Base-by-base conservation (phyloP, 2,113 vertebrate genomes). In the Dolichotis patagonum region DNA sequence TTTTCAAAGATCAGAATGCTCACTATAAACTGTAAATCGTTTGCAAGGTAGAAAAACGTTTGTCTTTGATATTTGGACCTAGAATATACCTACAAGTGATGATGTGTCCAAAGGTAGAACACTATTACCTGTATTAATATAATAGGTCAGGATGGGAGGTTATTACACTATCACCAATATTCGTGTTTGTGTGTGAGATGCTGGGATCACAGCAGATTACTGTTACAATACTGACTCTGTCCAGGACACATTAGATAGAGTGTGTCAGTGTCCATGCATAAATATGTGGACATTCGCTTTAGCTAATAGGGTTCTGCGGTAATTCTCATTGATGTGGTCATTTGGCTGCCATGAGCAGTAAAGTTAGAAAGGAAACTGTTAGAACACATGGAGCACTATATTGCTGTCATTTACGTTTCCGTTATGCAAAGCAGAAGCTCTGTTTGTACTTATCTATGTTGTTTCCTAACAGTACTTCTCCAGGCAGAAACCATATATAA, bases 391-490 rank as follows among this genome's bases (percentile, higher is more conserved):
- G 56, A 81, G 16, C 16, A 1, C 46, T n/a, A 63, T 62, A 80
- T 85, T 94, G 88, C 46, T 88, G 5, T 63, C 78, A 88, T 75
- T 97, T 92, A 85, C 38, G 65, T 7, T 75, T 85, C 49, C 71
- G 94, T 96, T 91, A 85, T 88, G 88, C 13, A 32, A 91, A 85
- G 65, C 28, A 67, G 26, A 13, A 81, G 22, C 24, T 92, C 28
- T 88, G 7, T 32, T 81, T 78, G 28, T 60, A 26, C 58, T 82
- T 75, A 24, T n/a, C 28, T n/a, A 63, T 54, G 22, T 10, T 77
- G 9, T 26, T 97, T 1, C 43, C 28, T 7, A 85, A 69, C 9
- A 28, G 35, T 52, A n/a, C 16, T 60, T 81, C 52, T 91, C 1
- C 24, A 56, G 16, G 26, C 43, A 30, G 54, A 78, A 93, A 67